A percentile compares a stretch with the other conserved stretches of the same genome.
These are phyloP conservation scores for Semotilus atromaculatus DNA, from an alignment of 2,797 vertebrate genomes.

Conservation along the genomic window DNA sequence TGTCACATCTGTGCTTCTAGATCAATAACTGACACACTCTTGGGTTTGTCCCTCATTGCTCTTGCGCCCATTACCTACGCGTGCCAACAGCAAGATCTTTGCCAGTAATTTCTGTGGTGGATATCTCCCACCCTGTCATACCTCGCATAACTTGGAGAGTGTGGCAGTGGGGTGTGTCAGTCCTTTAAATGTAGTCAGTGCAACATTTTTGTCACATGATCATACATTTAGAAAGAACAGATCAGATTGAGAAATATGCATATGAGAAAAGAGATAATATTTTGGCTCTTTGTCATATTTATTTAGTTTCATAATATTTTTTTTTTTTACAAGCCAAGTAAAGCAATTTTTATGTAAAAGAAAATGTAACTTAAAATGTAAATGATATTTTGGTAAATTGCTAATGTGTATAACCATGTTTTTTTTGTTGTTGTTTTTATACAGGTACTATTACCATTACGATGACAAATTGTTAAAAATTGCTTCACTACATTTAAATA, in stretches of 20 bases:
- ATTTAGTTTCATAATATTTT: background rate
- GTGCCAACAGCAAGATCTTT: background rate
- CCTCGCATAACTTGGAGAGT: background rate
- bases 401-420: background rate
- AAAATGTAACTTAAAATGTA: background rate
- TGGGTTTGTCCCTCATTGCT: conserved; percentile 17
- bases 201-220: background rate
- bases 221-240: background rate
- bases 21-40: conserved; percentile 32
- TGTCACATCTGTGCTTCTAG: conserved; percentile 25
- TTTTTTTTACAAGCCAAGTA: background rate
- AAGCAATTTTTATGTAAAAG: background rate
- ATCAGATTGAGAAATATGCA: background rate
- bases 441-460: background rate
- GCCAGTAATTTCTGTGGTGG: conserved; percentile 3
- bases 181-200: background rate
- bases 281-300: background rate
- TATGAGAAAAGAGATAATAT: background rate
- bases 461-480: background rate
- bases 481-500: background rate
- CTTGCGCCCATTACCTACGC: background rate
- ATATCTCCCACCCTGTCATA: conserved; percentile 4
- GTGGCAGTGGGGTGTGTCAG: background rate
- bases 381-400: background rate
- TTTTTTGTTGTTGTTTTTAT: background rate